phyloP scores from a whole-genome alignment of 2,888 invertebrate species.

The Gari tellinella region DNA sequence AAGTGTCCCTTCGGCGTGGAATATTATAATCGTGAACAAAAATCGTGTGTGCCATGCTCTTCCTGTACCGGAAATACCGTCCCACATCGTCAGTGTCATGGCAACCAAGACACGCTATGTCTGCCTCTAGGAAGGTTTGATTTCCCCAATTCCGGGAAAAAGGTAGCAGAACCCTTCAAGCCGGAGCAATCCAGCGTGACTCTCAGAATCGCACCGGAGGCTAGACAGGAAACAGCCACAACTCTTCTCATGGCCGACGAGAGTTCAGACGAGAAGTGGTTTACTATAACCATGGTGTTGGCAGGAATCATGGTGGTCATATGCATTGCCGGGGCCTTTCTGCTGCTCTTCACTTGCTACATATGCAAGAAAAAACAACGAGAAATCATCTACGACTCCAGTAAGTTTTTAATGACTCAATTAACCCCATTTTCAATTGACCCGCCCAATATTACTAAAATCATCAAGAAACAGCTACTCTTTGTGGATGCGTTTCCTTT shows the following conservation, averaged over 20 bases:
- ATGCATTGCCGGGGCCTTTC: conserved; percentile 30
- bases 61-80: conserved; percentile 34
- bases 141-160: conserved; percentile 8
- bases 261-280: conserved; percentile 42
- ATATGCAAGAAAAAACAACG: conserved; percentile 42
- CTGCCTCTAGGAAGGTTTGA: conserved; percentile 32
- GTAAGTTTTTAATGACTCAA: conserved; percentile 34
- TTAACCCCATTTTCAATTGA: too few relatives aligned
- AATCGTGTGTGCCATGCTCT: conserved; percentile 32
- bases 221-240: conserved; percentile 25
- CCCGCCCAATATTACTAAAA: too few relatives aligned
- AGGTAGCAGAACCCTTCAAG: neutral
- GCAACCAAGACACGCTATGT: conserved; percentile 37
- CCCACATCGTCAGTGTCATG: conserved; percentile 24
- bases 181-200: neutral
- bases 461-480: too few relatives aligned
- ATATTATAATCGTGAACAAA: conserved; percentile 18
- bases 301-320: conserved; percentile 47
- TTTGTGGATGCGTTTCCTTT: too few relatives aligned
- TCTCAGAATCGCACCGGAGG: neutral
- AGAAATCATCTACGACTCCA: conserved; percentile 52
- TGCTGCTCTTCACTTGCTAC: conserved; percentile 36
- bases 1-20: neutral
- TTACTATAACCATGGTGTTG: conserved; percentile 55
- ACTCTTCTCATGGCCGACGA: conserved; percentile 20